A percentile compares a stretch with the other conserved stretches of the same genome.
These are phyloP conservation scores for Aleiodes leptofemur DNA, from an alignment of 2,888 invertebrate species.

Conservation along the genomic window DNA sequence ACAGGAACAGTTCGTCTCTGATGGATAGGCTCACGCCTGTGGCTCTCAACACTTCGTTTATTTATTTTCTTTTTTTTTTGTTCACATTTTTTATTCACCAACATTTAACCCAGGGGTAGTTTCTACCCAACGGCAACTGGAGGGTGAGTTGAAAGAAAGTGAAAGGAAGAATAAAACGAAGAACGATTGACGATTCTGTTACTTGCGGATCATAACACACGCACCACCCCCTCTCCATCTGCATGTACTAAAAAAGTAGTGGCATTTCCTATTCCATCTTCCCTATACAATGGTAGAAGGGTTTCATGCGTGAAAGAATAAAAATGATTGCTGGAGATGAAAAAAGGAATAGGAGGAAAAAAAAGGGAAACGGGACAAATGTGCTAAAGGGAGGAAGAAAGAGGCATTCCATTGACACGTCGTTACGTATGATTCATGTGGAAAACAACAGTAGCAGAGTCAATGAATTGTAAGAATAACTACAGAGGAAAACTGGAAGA, in stretches of 20 bases:
- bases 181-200: slow-evolving; percentile 25
- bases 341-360: not conserved
- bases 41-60: slow-evolving; percentile 7
- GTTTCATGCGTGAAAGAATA: slow-evolving; percentile 38
- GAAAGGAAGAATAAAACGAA: slow-evolving; percentile 8
- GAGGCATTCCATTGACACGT: slow-evolving; percentile 23
- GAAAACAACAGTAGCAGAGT: not conserved
- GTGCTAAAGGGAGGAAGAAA: slow-evolving; percentile 3
- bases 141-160: slow-evolving; percentile 22
- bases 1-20: slow-evolving; percentile 13
- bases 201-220: slow-evolving; percentile 34
- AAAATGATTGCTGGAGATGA: slow-evolving; percentile 12
- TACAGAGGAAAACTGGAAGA: not conserved
- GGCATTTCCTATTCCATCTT: slow-evolving; percentile 2
- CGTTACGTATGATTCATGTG: slow-evolving; percentile 38
- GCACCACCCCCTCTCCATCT: slow-evolving; percentile 5
- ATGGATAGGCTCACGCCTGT: slow-evolving; percentile 30
- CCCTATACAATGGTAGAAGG: slow-evolving; percentile 3
- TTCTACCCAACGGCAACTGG: slow-evolving; percentile 6
- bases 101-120: not conserved
- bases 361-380: not conserved
- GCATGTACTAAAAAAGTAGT: not conserved
- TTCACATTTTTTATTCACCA: not conserved
- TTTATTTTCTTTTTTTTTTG: slow-evolving; percentile 11
- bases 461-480: no score